Conservation (phyloP, 2,888 invertebrate species). For the Platerodrilus igneus region DNA sequence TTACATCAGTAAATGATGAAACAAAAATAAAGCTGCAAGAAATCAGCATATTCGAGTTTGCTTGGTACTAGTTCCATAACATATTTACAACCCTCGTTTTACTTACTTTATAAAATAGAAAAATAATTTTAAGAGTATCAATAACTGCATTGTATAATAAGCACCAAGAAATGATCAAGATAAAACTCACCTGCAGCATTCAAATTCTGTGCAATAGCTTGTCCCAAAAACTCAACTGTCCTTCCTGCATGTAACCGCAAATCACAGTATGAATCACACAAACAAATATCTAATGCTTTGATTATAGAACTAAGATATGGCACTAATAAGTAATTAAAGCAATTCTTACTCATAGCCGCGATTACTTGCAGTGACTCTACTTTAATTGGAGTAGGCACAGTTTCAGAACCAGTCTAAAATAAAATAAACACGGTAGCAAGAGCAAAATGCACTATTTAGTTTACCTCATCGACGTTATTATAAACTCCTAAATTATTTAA, state of each 20-base stretch:
- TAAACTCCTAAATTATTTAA: slow-evolving; percentile 50
- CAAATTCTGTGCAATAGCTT: slow-evolving; percentile 53
- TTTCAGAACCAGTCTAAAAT: slow-evolving; percentile 12
- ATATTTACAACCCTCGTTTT: too few relatives aligned
- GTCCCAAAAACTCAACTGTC: slow-evolving; percentile 64
- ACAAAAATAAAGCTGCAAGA: too few relatives aligned
- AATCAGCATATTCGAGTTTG: too few relatives aligned
- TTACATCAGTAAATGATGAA: too few relatives aligned
- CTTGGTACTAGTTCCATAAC: too few relatives aligned
- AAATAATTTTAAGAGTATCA: background rate
- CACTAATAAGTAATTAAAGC: slow-evolving; percentile 54
- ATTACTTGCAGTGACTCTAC: slow-evolving; percentile 74
- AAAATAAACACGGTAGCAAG: slow-evolving; percentile 3
- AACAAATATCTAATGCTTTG: slow-evolving; percentile 55
- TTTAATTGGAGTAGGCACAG: slow-evolving; percentile 61
- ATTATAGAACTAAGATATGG: slow-evolving; percentile 58
- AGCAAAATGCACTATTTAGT: background rate
- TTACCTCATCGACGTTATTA: slow-evolving; percentile 12
- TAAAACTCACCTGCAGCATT: slow-evolving; percentile 26
- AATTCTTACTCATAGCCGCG: slow-evolving; percentile 58
- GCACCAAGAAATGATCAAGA: background rate
- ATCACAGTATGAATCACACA: slow-evolving; percentile 60
- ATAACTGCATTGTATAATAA: background rate
- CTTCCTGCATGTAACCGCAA: slow-evolving; percentile 68
- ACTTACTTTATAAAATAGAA: too few relatives aligned